phyloP scores from a whole-genome alignment of 2,888 invertebrate genomes.

The Callosobruchus maculatus region DNA sequence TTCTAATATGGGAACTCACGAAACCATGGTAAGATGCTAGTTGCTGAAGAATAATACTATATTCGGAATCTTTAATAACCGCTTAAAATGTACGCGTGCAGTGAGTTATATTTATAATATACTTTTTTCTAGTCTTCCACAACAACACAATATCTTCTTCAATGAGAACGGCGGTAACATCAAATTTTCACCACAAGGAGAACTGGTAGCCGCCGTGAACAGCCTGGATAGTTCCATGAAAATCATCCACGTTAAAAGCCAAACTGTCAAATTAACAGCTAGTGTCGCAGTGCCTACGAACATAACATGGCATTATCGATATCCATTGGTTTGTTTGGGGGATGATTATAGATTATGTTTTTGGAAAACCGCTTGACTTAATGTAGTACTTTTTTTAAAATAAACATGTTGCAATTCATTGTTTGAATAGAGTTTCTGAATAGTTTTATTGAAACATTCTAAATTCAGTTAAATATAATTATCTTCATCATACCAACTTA shows the following conservation, averaged over 20 bases:
- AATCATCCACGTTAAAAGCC: conserved; percentile 58
- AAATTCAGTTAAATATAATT: too few species aligned
- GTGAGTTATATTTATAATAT: too few species aligned
- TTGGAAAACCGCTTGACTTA: conserved; percentile 49
- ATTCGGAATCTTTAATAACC: too few species aligned
- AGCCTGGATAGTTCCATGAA: conserved; percentile 64
- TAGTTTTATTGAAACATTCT: too few species aligned
- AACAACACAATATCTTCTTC: conserved; percentile 58
- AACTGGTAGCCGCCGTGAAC: conserved; percentile 65
- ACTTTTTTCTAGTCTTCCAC: conserved; percentile 53
- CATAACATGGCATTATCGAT: conserved; percentile 60
- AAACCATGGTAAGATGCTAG: conserved; percentile 55
- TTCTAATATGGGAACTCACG: conserved; percentile 66
- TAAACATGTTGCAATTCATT: conserved; percentile 5
- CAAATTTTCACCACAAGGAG: conserved; percentile 60
- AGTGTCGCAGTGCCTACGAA: conserved; percentile 56
- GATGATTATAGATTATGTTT: conserved; percentile 59
- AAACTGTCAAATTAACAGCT: conserved; percentile 55
- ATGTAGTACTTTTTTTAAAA: conserved; percentile 18
- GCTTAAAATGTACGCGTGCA: too few species aligned
- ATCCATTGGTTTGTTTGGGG: conserved; percentile 59
- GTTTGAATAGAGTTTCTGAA: neutral
- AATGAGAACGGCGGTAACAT: conserved; percentile 61
- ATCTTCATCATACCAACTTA: too few species aligned
- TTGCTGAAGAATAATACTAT: too few species aligned